A percentile compares a stretch with the other conserved stretches of the same genome.
phyloP scores from a whole-genome alignment of 2,888 invertebrate genomes.

The Drosophila anomelani region DNA sequence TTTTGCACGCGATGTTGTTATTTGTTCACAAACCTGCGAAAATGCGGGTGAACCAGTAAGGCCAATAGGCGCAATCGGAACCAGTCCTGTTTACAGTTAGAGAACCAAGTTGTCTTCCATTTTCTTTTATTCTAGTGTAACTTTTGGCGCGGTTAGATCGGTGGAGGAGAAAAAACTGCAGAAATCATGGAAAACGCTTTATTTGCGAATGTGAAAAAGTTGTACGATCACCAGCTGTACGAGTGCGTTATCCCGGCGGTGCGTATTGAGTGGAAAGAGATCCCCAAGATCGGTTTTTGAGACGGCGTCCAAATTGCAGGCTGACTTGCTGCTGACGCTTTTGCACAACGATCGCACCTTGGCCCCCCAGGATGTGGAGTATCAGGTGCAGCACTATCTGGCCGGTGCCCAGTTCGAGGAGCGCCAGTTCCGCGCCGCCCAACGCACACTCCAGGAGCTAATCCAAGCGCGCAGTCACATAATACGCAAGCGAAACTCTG shows the following conservation, averaged over 20 bases:
- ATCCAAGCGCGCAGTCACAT: slow-evolving; percentile 84
- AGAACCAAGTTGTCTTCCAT: background rate
- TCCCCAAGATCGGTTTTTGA: background rate
- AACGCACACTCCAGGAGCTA: slow-evolving; percentile 86
- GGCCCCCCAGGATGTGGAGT: slow-evolving; percentile 87
- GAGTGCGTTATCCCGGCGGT: slow-evolving; percentile 90
- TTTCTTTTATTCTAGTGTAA: too few relatives aligned
- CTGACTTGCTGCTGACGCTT: slow-evolving; percentile 88
- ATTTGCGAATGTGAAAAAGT: slow-evolving; percentile 88
- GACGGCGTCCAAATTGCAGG: slow-evolving; percentile 85
- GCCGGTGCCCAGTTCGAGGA: slow-evolving; percentile 89
- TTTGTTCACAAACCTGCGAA: background rate
- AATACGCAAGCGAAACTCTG: slow-evolving; percentile 72
- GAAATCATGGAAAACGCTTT: slow-evolving; percentile 86
- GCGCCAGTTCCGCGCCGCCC: slow-evolving; percentile 89
- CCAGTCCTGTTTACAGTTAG: slow-evolving; percentile 7
- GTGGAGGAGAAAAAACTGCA: background rate
- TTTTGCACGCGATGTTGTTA: too few relatives aligned
- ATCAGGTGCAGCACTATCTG: slow-evolving; percentile 88
- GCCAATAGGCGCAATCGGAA: background rate
- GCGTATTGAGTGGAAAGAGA: slow-evolving; percentile 74
- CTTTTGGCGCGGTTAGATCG: background rate
- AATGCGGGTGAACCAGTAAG: background rate
- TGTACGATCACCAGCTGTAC: slow-evolving; percentile 90
- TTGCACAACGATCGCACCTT: slow-evolving; percentile 87